These are phyloP conservation scores for Nyleta sp. DNA, from an alignment of 2,888 invertebrate species.

Conservation along the genomic window DNA sequence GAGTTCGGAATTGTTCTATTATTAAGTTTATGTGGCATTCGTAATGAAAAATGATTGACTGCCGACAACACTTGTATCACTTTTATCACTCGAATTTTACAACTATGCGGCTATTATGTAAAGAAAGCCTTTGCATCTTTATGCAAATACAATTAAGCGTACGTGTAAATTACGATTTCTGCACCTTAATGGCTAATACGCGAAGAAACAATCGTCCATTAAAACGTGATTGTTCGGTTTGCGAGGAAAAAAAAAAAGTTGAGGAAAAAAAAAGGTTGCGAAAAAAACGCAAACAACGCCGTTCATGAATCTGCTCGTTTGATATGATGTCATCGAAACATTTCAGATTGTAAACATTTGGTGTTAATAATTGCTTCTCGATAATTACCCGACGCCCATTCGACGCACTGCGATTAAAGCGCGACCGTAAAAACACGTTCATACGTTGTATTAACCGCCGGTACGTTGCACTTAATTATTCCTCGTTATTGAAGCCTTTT, in stretches of 20 bases:
- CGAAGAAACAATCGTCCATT: constrained; percentile 29
- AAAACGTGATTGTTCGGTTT: constrained; percentile 10
- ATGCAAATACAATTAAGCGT: constrained; percentile 18
- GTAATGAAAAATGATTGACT: not conserved
- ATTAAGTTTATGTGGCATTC: too few species aligned
- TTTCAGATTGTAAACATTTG: constrained; percentile 78
- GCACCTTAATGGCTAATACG: constrained; percentile 2
- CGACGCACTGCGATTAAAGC: constrained; percentile 66
- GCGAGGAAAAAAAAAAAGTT: too few species aligned
- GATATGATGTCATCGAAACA: constrained; percentile 70
- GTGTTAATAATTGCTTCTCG: constrained; percentile 72
- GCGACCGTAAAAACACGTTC: constrained; percentile 49
- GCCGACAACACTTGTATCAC: not conserved
- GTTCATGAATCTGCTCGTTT: constrained; percentile 74
- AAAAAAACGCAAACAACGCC: constrained; percentile 8
- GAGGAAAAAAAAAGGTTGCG: too few species aligned
- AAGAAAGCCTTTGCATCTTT: not conserved
- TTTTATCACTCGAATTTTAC: not conserved
- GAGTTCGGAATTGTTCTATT: too few species aligned
- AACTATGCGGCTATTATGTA: too few species aligned
- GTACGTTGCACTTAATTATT: constrained; percentile 41
- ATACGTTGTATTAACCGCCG: not conserved
- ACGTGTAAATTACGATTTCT: not conserved
- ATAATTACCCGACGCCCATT: constrained; percentile 70
- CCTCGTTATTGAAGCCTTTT: constrained; percentile 20